These are phyloP conservation scores for Montifringilla adamsi DNA, from an alignment of 2,113 vertebrate genomes.

Conservation along the genomic window DNA sequence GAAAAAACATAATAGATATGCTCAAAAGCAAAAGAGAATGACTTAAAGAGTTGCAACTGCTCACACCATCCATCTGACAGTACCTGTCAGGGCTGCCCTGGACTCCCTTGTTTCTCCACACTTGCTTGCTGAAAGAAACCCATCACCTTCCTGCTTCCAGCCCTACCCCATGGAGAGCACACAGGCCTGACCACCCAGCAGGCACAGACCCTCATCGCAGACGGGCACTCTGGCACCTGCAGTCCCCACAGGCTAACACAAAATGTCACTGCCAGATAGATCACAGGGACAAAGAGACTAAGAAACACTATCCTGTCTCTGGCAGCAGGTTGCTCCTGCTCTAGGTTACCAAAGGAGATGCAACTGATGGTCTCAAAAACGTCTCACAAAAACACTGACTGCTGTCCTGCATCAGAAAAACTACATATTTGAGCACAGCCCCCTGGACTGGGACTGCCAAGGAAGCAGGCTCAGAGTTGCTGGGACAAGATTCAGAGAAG, in stretches of 20 bases:
- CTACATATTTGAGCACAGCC: not conserved
- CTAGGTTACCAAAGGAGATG: not conserved
- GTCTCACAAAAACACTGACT: not conserved
- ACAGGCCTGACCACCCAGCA: rapidly evolving
- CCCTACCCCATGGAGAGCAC: rapidly evolving
- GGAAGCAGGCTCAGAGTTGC: not conserved
- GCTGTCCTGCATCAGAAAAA: not conserved
- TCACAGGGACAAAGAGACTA: not conserved
- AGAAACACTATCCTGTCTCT: not conserved
- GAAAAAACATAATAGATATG: not conserved
- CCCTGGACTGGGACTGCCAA: not conserved
- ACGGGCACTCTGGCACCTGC: not conserved
- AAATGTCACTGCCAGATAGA: not conserved
- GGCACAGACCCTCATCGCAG: not conserved
- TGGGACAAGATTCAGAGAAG: not conserved
- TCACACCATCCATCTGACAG: not conserved
- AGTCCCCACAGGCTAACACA: not conserved
- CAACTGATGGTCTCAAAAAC: not conserved
- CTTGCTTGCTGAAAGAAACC: rapidly evolving
- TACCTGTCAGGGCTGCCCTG: not conserved
- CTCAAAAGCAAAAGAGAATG: not conserved
- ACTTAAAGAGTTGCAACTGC: not conserved
- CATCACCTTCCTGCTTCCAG: not conserved
- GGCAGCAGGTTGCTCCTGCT: not conserved
- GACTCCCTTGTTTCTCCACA: not conserved